Evolutionary conservation across 35 echinoderm and acorn worm species (phyloP), one percentile per base, ranked within the genome.

Genomic region (Heliocidaris erythrogramma): DNA sequence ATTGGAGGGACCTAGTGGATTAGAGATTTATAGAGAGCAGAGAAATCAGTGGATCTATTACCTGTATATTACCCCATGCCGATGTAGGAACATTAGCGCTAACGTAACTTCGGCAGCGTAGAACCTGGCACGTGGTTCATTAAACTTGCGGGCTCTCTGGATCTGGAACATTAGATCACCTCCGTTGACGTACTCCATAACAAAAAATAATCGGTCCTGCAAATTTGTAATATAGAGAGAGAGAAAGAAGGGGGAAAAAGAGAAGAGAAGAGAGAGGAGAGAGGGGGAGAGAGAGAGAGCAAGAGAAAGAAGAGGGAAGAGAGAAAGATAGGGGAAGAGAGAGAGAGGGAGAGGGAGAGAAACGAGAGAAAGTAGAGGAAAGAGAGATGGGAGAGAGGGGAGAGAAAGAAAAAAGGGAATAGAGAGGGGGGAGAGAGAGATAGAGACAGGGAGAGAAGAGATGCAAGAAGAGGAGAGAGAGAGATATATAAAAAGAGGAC

Each of bases 151-250:
- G 30, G 98, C 98, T 78, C 98, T 88, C 97, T 99, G 98, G 90
- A 99, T 99, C 95, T 99, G 98, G 95, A 99, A 99, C 98, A 99
- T 99, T 92, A 99, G 96, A 94, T 99, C 98, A 35, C 98, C 98
- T 87, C 98, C 98, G 88, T 99, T 99, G 88, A 99, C 98, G 94
- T 99, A 99, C 94, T 99, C 98, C 98, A 99, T 99, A 49, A 99
- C 98, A 97, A 99, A 99, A 91, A 97, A 99, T 48, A 99, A 95
- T 48, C 98, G 98, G 85, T 97, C 98, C 98, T 99, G 97, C 8
- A 95, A 2, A 78, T 27, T 78, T 78, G 52, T 78, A 78, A 78
- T 78, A 78, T 11, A 56, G 27, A 78, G 21, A 24, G 94, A 95
- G 11, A 93, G 69, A 24, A 18, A 94, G 10, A 95, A 31, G 21